Evolutionary conservation across 2,113 vertebrate species (phyloP).

Genomic region (Phaetusa simplex): DNA sequence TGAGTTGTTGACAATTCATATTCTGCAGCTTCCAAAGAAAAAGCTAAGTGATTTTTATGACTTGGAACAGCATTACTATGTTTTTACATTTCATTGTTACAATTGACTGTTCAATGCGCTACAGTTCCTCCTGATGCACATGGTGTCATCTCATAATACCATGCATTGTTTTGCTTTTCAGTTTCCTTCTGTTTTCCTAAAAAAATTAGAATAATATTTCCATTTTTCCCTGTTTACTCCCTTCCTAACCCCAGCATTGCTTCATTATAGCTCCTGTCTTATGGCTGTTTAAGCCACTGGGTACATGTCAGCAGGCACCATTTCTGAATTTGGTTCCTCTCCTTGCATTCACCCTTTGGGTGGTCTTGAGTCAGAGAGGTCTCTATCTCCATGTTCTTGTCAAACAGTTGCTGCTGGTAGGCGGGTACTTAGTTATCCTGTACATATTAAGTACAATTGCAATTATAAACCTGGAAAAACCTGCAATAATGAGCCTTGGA

Average conservation of each 20-base stretch:
- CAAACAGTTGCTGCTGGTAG: neutral
- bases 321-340: neutral
- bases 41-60: neutral
- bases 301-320: neutral
- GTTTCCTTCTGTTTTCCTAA: slow-evolving; percentile 21
- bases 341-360: neutral
- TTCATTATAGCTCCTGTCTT: neutral
- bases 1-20: neutral
- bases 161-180: neutral
- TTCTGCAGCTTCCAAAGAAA: neutral
- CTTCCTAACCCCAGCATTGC: neutral
- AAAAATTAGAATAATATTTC: neutral
- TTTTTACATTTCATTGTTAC: neutral
- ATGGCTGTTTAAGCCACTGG: neutral
- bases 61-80: neutral
- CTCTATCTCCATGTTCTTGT: neutral
- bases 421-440: neutral
- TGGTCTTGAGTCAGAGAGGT: neutral
- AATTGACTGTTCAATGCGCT: neutral
- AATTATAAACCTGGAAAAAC: neutral
- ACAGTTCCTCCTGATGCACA: neutral
- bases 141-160: neutral
- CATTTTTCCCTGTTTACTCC: neutral
- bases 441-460: neutral
- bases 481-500: neutral